A percentile compares a stretch with the other conserved stretches of the same genome.
Conservation (phyloP, 1,140 invertebrate species). For the Drosophila ananassae region DNA sequence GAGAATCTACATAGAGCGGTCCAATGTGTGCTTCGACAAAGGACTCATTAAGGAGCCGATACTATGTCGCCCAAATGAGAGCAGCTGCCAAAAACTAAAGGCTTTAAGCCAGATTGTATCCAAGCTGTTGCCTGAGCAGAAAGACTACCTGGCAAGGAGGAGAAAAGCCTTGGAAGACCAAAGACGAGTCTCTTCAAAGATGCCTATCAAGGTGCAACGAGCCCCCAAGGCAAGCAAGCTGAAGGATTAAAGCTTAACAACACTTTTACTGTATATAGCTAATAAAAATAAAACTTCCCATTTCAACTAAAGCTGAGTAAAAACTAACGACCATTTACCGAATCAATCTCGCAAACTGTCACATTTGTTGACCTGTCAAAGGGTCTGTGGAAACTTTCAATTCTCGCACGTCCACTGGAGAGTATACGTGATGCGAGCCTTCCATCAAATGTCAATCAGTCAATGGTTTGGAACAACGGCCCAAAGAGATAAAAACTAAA, state of each 20-base stretch:
- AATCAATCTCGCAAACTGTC: slow-evolving; percentile 42
- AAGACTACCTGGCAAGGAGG: background rate
- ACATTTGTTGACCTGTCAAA: slow-evolving; percentile 42
- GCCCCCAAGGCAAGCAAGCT: background rate
- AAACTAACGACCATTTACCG: slow-evolving; percentile 26
- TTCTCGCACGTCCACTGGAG: slow-evolving; percentile 41
- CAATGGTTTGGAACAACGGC: slow-evolving; percentile 29
- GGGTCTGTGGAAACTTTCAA: slow-evolving; percentile 33
- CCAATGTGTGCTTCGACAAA: no score
- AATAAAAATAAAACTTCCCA: background rate
- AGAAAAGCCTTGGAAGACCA: background rate
- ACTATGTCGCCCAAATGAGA: background rate
- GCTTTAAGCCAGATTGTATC: background rate
- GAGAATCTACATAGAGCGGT: no score
- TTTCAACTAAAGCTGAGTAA: background rate
- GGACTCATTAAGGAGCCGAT: background rate
- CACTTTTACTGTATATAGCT: no score
- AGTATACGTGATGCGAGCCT: slow-evolving; percentile 52
- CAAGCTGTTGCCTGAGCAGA: background rate
- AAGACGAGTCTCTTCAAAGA: background rate
- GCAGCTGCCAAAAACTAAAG: background rate
- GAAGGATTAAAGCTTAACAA: background rate
- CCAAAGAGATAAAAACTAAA: background rate
- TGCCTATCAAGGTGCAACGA: background rate
- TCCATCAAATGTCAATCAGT: slow-evolving; percentile 59